A percentile compares a stretch with the other conserved stretches of the same genome.
These are phyloP conservation scores for Mythimna vitellina DNA, from an alignment of 2,888 invertebrate genomes.

Conservation along the genomic window DNA sequence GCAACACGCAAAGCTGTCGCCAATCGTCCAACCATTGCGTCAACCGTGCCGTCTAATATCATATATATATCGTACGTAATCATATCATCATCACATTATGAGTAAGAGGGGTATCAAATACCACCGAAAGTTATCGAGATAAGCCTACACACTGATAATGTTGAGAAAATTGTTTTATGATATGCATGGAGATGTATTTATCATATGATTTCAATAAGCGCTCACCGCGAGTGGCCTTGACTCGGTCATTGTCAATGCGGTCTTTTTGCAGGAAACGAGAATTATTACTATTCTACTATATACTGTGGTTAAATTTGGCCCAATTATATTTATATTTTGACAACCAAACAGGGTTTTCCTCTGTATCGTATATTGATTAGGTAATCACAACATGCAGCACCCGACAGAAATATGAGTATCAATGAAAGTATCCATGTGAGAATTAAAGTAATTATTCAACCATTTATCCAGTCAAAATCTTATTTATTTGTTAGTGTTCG, in stretches of 20 bases:
- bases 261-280: conserved; percentile 11
- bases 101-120: conserved; percentile 17
- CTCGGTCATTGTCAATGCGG: conserved; percentile 5
- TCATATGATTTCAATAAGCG: not conserved
- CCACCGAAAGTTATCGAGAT: conserved; percentile 8
- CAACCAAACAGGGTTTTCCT: not conserved
- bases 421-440: not conserved
- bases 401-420: not conserved
- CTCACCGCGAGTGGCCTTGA: conserved; percentile 20
- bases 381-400: not conserved
- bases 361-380: not conserved
- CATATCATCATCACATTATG: conserved; percentile 1
- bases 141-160: conserved; percentile 17
- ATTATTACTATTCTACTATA: not conserved
- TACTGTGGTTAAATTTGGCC: not conserved
- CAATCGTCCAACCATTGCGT: too few relatives aligned
- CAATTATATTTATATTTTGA: not conserved
- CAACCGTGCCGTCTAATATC: too few relatives aligned
- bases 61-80: not conserved
- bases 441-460: not conserved
- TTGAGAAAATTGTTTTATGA: conserved; percentile 27
- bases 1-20: too few relatives aligned
- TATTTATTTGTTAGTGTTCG: not conserved
- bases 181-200: conserved; percentile 4
- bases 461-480: conserved; percentile 4